Conservation (phyloP, 2,113 vertebrate genomes). For the Anolis sagrei region DNA sequence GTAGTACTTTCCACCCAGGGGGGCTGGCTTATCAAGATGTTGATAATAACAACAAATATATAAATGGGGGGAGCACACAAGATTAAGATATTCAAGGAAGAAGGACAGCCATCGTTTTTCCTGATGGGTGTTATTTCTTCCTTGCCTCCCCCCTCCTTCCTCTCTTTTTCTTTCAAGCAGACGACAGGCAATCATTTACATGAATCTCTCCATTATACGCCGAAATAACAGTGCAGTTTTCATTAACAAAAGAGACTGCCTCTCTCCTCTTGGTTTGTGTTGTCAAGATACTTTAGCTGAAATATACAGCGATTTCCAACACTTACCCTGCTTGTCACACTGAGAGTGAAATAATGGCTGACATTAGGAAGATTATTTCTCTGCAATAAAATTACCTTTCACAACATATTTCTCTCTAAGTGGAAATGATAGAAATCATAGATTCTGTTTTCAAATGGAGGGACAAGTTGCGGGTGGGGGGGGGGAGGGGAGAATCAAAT, state of each 20-base stretch:
- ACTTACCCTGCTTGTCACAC: slow-evolving; percentile 77
- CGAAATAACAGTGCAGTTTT: slow-evolving; percentile 76
- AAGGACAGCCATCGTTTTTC: slow-evolving; percentile 40
- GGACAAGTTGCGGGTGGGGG: neutral
- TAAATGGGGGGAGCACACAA: slow-evolving; percentile 34
- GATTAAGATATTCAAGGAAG: slow-evolving; percentile 38
- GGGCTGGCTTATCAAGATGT: slow-evolving; percentile 4
- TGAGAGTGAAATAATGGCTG: slow-evolving; percentile 78
- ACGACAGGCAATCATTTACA: slow-evolving; percentile 74
- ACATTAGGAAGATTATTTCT: slow-evolving; percentile 78
- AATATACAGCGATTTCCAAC: slow-evolving; percentile 74
- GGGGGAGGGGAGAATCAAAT: slow-evolving; percentile 57
- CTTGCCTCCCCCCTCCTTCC: neutral
- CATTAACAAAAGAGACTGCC: slow-evolving; percentile 73
- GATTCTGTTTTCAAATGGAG: slow-evolving; percentile 70
- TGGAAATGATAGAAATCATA: slow-evolving; percentile 76
- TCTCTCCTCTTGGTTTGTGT: slow-evolving; percentile 73
- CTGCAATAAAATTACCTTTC: slow-evolving; percentile 77
- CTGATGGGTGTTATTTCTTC: slow-evolving; percentile 36
- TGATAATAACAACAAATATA: slow-evolving; percentile 8
- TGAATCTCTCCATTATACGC: slow-evolving; percentile 72
- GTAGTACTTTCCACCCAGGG: neutral
- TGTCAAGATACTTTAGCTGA: slow-evolving; percentile 76
- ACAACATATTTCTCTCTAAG: slow-evolving; percentile 77
- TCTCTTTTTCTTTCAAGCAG: slow-evolving; percentile 53